phyloP scores from a whole-genome alignment of 2,888 invertebrate species.

The Phortica magna region DNA sequence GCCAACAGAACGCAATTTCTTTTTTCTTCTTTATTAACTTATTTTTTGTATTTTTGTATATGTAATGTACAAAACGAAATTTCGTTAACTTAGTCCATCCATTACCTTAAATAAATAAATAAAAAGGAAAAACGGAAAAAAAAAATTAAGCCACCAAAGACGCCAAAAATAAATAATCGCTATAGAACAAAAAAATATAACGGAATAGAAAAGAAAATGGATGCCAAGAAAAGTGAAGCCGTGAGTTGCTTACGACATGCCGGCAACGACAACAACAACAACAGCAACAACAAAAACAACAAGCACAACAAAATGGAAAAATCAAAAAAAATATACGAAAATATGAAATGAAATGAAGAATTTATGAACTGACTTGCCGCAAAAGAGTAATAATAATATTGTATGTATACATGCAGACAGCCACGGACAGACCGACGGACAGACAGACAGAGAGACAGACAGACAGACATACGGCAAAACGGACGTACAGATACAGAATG shows the following conservation, averaged over 20 bases:
- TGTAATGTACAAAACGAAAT: neutral
- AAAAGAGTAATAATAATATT: slow-evolving; percentile 41
- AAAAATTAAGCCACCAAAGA: neutral
- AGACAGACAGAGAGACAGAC: neutral
- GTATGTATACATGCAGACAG: slow-evolving; percentile 20
- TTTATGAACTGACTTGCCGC: slow-evolving; percentile 64
- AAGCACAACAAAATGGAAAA: neutral
- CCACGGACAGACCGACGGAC: neutral
- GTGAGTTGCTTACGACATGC: neutral
- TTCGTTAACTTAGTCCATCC: slow-evolving; percentile 36
- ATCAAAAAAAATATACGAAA: slow-evolving; percentile 1
- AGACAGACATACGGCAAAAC: neutral
- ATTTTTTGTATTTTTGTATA: slow-evolving; percentile 4
- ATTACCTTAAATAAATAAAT: slow-evolving; percentile 29
- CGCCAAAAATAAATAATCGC: slow-evolving; percentile 6
- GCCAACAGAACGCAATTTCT: neutral
- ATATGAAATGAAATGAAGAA: slow-evolving; percentile 41
- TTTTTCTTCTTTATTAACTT: slow-evolving; percentile 30
- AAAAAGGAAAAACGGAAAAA: slow-evolving; percentile 38
- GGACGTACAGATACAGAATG: slow-evolving; percentile 27
- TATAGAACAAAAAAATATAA: neutral
- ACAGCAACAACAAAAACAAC: slow-evolving; percentile 15
- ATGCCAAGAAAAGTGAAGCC: neutral
- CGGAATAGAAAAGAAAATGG: slow-evolving; percentile 11
- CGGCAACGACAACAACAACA: neutral